These are phyloP conservation scores for Drosophila hawaiiensis DNA, from an alignment of 2,888 invertebrate genomes.

Conservation along the genomic window DNA sequence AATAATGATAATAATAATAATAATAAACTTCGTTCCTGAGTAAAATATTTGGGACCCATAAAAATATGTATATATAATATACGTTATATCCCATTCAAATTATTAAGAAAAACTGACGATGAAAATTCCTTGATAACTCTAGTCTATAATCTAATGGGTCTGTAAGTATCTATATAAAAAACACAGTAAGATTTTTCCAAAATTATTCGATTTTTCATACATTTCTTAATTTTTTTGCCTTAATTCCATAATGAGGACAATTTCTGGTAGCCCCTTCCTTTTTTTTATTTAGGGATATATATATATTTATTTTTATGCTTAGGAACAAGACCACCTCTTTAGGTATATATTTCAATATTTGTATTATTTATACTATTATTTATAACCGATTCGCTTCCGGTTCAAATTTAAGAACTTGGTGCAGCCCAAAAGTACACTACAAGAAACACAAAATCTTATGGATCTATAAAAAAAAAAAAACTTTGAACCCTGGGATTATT, in stretches of 20 bases:
- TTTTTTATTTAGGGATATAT: not conserved
- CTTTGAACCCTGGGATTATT: not conserved
- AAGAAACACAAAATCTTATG: not conserved
- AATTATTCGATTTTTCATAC: not conserved
- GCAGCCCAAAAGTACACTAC: not conserved
- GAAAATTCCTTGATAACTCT: not conserved
- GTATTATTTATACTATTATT: too few species aligned
- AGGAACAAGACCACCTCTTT: not conserved
- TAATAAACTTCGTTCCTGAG: not conserved
- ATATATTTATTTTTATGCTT: not conserved
- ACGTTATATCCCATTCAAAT: not conserved
- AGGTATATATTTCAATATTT: not conserved
- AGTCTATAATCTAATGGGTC: too few species aligned
- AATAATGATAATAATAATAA: not conserved
- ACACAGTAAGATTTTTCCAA: not conserved
- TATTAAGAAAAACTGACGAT: not conserved
- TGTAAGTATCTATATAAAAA: too few species aligned
- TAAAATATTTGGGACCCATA: not conserved
- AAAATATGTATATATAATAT: not conserved
- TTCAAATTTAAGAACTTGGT: not conserved
- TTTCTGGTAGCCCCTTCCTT: not conserved
- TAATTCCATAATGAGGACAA: not conserved
- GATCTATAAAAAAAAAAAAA: not conserved
- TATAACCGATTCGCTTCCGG: not conserved
- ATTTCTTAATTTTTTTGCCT: not conserved